Evolutionary conservation across 1,140 invertebrate species (phyloP), one percentile per base, ranked within the genome.

Genomic region (Chironomus striatipennis): DNA sequence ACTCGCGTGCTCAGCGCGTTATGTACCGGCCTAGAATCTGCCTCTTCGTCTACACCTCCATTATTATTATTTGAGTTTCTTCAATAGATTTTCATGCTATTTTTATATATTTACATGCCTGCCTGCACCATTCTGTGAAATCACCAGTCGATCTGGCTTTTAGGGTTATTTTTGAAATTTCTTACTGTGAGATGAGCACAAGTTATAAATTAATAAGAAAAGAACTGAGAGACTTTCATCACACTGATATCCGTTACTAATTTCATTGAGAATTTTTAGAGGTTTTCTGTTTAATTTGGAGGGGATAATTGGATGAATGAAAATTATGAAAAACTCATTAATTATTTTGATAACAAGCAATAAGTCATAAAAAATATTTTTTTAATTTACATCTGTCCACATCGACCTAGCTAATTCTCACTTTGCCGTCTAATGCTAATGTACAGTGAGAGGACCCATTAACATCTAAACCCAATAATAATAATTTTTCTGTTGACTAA

Each of bases 21-120:
- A 57, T 57, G 47, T 57, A 57, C 47, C 47, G 47, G 47, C 47
- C 47, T 57, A 57, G 47, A 57, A 57, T 57, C 47, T 57, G 47
- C 47, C 47, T 57, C 47, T 57, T 57, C 12, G 47, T 57, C 47
- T 15, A 57, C 47, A 57, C 47, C 47, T 57, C 47, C 47, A 57
- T 12, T 57, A 57, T 57, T 57, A 57, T 57, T 57, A 57, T 57
- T 57, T n/a, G 47, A 57, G 12, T 57, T 34, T 34, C 24, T 34
- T 34, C 24, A 34, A 34, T 34, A 34, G 24, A 34, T 34, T 34
- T 57, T 57, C 47, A 57, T 57, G 47, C 47, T 57, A 57, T 57
- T 57, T 57, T 57, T 57, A 57, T 57, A 57, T n/a, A 57, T 57
- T n/a, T n/a, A 34, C 24, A 34, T 34, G 24, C 24, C 24, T 34